A percentile compares a stretch with the other conserved stretches of the same genome.
Conservation (phyloP, 2,797 vertebrate species). For the Oreonectes daqikongensis region DNA sequence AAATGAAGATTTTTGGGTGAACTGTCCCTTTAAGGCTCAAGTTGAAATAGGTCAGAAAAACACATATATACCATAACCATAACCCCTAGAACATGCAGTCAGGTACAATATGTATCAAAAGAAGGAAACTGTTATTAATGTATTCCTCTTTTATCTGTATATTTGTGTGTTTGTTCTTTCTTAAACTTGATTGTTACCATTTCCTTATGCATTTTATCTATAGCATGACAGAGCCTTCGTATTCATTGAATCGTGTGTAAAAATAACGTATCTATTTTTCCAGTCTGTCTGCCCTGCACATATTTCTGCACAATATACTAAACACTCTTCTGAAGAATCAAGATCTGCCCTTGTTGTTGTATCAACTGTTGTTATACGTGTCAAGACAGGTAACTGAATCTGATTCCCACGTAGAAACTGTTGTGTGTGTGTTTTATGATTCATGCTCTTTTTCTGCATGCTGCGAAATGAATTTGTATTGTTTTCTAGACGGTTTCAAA, state of each 20-base stretch:
- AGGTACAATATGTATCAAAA: no score
- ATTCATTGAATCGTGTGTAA: not conserved
- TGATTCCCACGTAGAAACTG: not conserved
- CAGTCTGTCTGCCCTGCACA: slow-evolving; percentile 2
- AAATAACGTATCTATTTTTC: no score
- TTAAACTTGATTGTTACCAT: not conserved
- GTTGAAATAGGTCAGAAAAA: no score
- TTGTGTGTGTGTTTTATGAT: not conserved
- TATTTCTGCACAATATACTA: not conserved
- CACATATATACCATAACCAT: no score
- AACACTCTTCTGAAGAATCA: not conserved
- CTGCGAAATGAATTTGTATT: not conserved
- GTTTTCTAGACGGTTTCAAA: no score
- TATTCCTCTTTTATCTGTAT: no score
- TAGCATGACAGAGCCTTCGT: not conserved
- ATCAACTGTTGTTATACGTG: slow-evolving; percentile 6
- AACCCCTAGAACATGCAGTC: no score
- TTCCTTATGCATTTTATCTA: not conserved
- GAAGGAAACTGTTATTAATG: no score
- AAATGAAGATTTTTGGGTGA: no score
- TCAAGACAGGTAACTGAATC: not conserved
- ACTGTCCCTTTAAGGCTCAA: no score
- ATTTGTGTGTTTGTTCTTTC: not conserved
- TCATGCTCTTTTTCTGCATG: not conserved
- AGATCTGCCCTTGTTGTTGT: slow-evolving; percentile 7